Conservation (phyloP, 2,888 invertebrate genomes). For the Hybos culiciformis region DNA sequence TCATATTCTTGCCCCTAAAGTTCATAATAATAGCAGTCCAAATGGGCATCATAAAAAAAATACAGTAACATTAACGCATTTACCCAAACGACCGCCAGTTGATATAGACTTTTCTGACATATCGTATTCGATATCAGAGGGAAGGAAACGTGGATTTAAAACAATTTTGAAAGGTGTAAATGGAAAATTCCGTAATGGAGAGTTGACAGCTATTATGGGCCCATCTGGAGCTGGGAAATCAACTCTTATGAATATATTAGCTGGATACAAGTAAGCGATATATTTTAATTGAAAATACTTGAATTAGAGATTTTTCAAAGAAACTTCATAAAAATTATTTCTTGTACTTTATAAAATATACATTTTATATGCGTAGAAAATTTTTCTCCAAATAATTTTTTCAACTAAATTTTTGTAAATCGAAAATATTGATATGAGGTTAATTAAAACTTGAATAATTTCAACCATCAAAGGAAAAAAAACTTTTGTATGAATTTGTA, state of each 20-base stretch:
- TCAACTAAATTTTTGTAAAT: no score
- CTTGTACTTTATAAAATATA: no score
- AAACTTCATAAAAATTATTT: background rate
- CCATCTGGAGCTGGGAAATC: conserved; percentile 71
- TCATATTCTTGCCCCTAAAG: conserved; percentile 48
- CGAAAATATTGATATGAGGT: no score
- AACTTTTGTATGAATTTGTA: no score
- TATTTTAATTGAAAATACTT: no score
- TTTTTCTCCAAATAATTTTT: no score
- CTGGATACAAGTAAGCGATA: conserved; percentile 66
- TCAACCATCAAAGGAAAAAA: no score
- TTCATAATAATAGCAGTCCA: conserved; percentile 52
- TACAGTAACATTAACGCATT: conserved; percentile 59
- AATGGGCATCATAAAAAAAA: conserved; percentile 50
- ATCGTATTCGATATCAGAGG: conserved; percentile 79
- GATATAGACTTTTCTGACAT: conserved; percentile 81
- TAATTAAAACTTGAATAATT: no score
- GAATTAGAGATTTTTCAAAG: no score
- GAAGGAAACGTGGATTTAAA: conserved; percentile 66
- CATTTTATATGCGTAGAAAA: no score
- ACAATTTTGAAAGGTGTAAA: conserved; percentile 77
- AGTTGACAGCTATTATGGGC: conserved; percentile 91
- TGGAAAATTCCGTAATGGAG: conserved; percentile 80
- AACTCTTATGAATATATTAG: conserved; percentile 77
- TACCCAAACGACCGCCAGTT: conserved; percentile 76